Conservation (phyloP, 1,140 invertebrate genomes). For the Metopolophium dirhodum region DNA sequence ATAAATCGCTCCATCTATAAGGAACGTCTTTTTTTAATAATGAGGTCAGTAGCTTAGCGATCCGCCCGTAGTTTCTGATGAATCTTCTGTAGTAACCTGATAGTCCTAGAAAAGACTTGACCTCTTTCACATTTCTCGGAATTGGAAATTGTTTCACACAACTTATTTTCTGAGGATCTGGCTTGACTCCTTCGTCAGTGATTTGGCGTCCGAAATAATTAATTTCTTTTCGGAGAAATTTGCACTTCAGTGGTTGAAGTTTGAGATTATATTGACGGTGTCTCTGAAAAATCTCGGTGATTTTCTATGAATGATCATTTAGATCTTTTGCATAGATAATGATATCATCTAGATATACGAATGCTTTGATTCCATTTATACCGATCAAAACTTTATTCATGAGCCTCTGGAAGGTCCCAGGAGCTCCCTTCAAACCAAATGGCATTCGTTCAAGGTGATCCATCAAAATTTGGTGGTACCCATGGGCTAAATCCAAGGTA, state of each 20-base stretch:
- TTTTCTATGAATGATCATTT: neutral
- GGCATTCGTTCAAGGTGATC: too few species aligned
- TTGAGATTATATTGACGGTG: neutral
- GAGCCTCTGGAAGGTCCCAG: too few species aligned
- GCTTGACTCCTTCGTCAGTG: neutral
- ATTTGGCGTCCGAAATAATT: conserved; percentile 38
- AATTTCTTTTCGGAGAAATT: neutral
- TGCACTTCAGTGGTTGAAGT: conserved; percentile 38
- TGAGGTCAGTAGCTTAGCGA: too few species aligned
- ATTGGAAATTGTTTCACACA: conserved; percentile 28
- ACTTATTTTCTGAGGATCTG: neutral
- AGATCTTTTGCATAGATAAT: neutral
- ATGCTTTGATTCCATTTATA: neutral
- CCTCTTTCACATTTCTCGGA: conserved; percentile 57
- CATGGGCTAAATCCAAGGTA: too few species aligned
- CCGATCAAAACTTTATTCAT: too few species aligned
- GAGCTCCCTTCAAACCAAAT: too few species aligned
- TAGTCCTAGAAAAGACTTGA: conserved; percentile 61
- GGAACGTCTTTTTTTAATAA: too few species aligned
- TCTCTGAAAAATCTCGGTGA: neutral
- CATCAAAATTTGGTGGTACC: too few species aligned
- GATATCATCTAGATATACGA: conserved; percentile 3
- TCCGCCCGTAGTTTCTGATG: too few species aligned
- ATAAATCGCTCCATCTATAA: too few species aligned
- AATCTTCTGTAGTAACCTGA: conserved; percentile 61